Percentiles rank a stretch among this genome's conserved stretches.
Evolutionary conservation across 2,888 invertebrate species (phyloP).

Genomic region (Vandiemenella viatica): DNA sequence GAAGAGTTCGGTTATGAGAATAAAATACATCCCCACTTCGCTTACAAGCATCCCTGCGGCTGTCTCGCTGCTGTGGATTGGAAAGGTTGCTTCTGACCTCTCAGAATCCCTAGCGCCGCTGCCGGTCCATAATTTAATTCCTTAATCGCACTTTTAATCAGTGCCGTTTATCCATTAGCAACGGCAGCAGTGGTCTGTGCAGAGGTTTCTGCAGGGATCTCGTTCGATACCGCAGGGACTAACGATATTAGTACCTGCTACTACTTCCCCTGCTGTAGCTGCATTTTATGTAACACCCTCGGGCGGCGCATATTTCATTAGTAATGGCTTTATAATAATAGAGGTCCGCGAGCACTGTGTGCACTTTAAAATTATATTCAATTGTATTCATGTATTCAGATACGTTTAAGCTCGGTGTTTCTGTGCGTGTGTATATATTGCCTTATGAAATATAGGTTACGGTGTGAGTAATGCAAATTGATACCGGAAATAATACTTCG

Average conservation of each 20-base stretch:
- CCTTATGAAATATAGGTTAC: not conserved
- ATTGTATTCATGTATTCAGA: not conserved
- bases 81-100: no score
- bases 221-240: not conserved
- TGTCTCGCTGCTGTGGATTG: no score
- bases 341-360: not conserved
- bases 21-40: no score
- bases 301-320: not conserved
- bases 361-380: not conserved
- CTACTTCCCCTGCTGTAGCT: no score
- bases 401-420: not conserved
- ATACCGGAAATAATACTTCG: not conserved
- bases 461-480: not conserved
- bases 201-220: no score
- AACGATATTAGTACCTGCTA: no score
- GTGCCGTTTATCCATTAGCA: conserved; percentile 9
- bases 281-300: no score
- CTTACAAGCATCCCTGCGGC: no score
- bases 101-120: not conserved
- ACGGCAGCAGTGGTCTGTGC: no score
- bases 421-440: not conserved
- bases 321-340: not conserved
- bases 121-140: conserved; percentile 12
- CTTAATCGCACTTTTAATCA: conserved; percentile 12
- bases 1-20: no score